Base-by-base conservation (phyloP, 1,140 invertebrate species). In the Mya arenaria region DNA sequence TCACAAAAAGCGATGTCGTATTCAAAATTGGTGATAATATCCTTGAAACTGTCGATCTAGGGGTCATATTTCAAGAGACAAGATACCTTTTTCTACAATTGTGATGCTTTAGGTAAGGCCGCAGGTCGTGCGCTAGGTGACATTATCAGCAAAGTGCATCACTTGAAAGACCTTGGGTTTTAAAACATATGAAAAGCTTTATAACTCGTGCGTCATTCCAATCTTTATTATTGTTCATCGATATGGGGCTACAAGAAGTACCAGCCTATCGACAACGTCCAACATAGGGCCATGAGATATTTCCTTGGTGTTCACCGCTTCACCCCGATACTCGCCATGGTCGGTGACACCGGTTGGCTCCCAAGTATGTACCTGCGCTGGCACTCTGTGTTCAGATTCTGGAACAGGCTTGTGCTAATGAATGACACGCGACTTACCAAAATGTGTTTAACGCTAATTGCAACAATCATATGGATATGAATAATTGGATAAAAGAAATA, bases 171-270 rank as follows among this genome's bases (percentile, higher is more conserved):
- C 4, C 19, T 44, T 74, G 28, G 71, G 65, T 37, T 65, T 74
- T 37, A 74, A 74, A 68, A 80, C 66, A 5, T 79, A 41, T 55
- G 73, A 75, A 36, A 85, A 82, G 72, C 44, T 85, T 23, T 85
- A 60, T 34, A 34, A 58, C 32, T 65, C 73, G 0, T 72, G 71
- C 58, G 84, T 85, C 0, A 58, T 63, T 34, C 84, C 84, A 23
- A 75, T 81, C 6, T 77, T 28, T 63, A 86, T 32, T 84, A 86
- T 65, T 41, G 56, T 37, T 62, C 68, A 3, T 52, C 52, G 37
- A 60, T 80, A 19, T 83, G 74, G 84, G 84, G 84, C 10, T 84
- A 55, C 30, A 62, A 52, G 58, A 41, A 56, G 39, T 80, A 30
- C 17, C 60, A 77, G 19, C 6, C 15, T 17, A 58, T 62, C 23